Conservation (phyloP, 2,888 invertebrate genomes). For the Linyphia triangularis region DNA sequence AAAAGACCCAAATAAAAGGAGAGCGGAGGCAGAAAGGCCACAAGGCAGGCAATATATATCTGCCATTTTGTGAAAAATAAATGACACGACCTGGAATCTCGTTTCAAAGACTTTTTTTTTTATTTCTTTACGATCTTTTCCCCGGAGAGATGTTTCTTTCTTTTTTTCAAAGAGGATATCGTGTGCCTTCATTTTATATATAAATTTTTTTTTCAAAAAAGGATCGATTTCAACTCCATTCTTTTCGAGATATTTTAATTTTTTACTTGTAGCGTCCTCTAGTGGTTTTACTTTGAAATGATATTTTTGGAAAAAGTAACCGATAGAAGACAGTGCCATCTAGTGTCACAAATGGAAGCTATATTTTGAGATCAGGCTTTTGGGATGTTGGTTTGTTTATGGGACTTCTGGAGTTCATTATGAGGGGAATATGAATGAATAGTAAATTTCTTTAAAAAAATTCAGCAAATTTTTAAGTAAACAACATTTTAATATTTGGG, state of each 20-base stretch:
- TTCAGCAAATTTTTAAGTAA: no score
- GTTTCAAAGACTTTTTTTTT: constrained; percentile 52
- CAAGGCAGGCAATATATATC: constrained; percentile 62
- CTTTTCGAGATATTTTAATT: not conserved
- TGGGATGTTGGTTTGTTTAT: no score
- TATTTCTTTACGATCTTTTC: not conserved
- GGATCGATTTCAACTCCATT: constrained; percentile 35
- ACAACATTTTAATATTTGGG: no score
- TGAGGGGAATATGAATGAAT: no score
- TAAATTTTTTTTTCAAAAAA: not conserved
- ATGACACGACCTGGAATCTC: constrained; percentile 71
- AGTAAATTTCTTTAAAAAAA: no score
- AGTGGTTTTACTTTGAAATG: not conserved
- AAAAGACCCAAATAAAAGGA: constrained; percentile 55
- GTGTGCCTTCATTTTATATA: constrained; percentile 61
- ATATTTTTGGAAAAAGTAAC: not conserved
- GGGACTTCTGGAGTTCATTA: no score
- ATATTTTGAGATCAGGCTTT: no score
- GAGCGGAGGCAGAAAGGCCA: constrained; percentile 31
- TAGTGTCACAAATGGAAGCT: not conserved
- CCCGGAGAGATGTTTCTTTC: constrained; percentile 55
- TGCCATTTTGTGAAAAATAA: constrained; percentile 73
- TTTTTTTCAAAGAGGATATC: constrained; percentile 40
- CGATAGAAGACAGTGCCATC: not conserved
- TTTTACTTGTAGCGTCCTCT: not conserved